Percentiles rank a stretch among this genome's conserved stretches.
Conservation (phyloP, 2,888 invertebrate species). For the Campoplex capitator region DNA sequence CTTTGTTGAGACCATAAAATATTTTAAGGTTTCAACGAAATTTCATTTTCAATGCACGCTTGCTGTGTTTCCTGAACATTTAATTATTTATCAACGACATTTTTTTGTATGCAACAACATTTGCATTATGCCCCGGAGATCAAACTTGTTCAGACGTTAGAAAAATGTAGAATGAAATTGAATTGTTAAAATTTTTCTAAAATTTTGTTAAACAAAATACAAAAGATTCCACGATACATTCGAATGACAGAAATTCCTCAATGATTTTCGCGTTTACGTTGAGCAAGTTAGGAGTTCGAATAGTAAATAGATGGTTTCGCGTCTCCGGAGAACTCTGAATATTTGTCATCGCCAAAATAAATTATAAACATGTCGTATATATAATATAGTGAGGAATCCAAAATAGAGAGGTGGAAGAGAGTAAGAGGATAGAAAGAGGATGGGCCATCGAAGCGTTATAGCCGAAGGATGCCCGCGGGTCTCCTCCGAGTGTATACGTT, state of each 20-base stretch:
- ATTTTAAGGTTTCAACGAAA: no score
- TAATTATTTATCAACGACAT: no score
- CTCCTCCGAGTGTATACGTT: slow-evolving; percentile 69
- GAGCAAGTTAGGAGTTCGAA: slow-evolving; percentile 19
- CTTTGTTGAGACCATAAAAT: no score
- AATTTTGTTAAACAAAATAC: no score
- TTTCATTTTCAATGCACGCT: no score
- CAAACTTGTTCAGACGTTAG: no score
- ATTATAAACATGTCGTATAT: slow-evolving; percentile 22
- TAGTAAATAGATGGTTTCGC: slow-evolving; percentile 26
- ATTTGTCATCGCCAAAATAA: slow-evolving; percentile 61
- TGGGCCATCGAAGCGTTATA: slow-evolving; percentile 64
- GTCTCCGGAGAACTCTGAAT: slow-evolving; percentile 44
- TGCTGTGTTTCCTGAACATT: no score
- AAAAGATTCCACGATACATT: neutral
- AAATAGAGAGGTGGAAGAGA: slow-evolving; percentile 51
- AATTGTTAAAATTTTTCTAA: no score
- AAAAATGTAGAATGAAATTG: no score
- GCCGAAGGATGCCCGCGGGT: slow-evolving; percentile 76
- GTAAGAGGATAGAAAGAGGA: slow-evolving; percentile 52
- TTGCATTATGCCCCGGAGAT: no score
- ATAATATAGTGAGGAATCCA: slow-evolving; percentile 28
- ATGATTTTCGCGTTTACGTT: neutral
- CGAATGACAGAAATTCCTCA: neutral
- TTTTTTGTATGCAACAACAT: no score